Conservation (phyloP, 2,113 vertebrate species). For the Drymodes brunneopygia region DNA sequence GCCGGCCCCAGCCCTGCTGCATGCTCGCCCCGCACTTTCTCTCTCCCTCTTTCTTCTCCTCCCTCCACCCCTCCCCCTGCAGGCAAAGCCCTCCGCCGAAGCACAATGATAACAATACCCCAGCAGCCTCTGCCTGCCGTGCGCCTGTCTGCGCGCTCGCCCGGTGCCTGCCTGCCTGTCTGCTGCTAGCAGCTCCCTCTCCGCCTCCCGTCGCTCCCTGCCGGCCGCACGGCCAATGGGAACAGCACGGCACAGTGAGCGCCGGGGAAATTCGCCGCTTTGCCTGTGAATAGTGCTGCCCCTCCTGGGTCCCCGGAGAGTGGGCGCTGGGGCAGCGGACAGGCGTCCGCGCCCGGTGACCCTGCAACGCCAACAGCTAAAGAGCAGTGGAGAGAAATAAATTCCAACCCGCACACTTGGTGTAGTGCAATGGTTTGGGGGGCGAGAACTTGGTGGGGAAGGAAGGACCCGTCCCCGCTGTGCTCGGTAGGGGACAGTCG, state of each 20-base stretch:
- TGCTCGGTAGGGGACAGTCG: background rate
- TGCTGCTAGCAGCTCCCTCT: constrained; percentile 24
- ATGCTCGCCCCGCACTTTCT: constrained; percentile 37
- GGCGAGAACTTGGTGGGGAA: constrained; percentile 20
- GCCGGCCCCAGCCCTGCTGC: constrained; percentile 22
- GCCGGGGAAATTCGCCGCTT: background rate
- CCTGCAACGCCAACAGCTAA: background rate
- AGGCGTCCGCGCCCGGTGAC: background rate
- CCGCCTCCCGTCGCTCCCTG: constrained; percentile 51
- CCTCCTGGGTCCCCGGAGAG: background rate
- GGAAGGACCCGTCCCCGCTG: background rate
- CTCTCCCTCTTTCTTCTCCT: constrained; percentile 30
- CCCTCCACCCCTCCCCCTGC: constrained; percentile 40
- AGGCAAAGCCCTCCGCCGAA: constrained; percentile 30
- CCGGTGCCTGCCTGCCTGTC: constrained; percentile 27
- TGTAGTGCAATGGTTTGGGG: background rate
- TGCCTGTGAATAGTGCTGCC: background rate
- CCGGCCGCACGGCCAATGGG: constrained; percentile 66
- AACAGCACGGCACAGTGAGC: background rate
- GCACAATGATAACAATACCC: constrained; percentile 53
- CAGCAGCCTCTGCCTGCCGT: constrained; percentile 28
- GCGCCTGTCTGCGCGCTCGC: background rate
- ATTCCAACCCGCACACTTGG: background rate
- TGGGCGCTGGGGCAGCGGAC: background rate
- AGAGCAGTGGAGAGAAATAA: background rate